Conservation (phyloP, 2,113 vertebrate genomes). For the Takifugu flavidus region DNA sequence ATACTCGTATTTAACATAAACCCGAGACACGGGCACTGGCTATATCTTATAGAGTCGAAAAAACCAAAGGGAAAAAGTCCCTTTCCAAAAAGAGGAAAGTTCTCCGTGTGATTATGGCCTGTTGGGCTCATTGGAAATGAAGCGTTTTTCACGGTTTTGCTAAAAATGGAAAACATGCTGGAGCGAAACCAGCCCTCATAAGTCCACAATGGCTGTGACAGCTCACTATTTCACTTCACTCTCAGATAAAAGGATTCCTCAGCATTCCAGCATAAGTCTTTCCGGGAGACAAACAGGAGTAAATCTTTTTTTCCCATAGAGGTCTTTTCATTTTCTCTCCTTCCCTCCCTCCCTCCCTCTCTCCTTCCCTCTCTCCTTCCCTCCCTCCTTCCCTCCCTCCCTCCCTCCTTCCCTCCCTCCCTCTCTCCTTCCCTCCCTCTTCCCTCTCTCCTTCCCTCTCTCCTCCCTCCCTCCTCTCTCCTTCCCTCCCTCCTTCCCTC, state of each 20-base stretch:
- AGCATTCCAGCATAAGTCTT: constrained; percentile 1
- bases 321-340: not conserved
- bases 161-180: too few species aligned
- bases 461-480: not conserved
- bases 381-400: not conserved
- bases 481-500: not conserved
- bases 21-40: too few species aligned
- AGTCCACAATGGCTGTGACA: not conserved
- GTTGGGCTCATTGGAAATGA: too few species aligned
- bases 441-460: too few species aligned
- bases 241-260: not conserved
- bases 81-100: not conserved
- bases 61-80: too few species aligned
- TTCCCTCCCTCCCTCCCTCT: not conserved
- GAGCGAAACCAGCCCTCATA: not conserved
- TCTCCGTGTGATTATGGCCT: too few species aligned
- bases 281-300: constrained; percentile 1
- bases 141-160: too few species aligned
- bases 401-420: too few species aligned
- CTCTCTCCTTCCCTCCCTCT: too few species aligned
- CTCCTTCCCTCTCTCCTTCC: not conserved
- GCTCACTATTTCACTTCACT: not conserved
- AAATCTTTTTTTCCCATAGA: constrained; percentile 4
- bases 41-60: not conserved
- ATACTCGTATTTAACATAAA: not conserved